Base-by-base conservation (phyloP, 1,140 invertebrate genomes). In the Apis cerana region DNA sequence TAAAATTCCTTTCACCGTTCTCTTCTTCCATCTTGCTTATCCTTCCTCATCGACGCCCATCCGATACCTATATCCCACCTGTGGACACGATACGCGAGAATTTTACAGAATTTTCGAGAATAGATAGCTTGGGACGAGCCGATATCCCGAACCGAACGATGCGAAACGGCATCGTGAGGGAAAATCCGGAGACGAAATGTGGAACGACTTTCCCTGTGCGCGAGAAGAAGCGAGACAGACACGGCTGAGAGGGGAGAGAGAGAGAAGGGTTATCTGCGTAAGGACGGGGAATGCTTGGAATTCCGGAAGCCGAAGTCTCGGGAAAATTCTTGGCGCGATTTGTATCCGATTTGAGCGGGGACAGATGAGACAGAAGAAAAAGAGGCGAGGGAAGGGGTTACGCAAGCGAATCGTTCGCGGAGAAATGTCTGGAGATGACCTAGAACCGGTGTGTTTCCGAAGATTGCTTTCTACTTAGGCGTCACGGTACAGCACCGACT, bases 401-500 rank as follows among this genome's bases (percentile, higher is more conserved):
- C 74, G 74, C 50, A 65, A 71, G 21, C 43, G n/a, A 15, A 19
- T 64, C 21, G 52, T 17, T 50, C 61, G 48, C 1, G 23, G 67
- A 79, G 76, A 79, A 79, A 70, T 70, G 67, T 9, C 8, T 62
- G 23, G 75, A 56, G 52, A 54, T 23, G 27, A 56, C 15, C 52
- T 68, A 19, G 64, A 70, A 69, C 67, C 58, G 61, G 27, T 43
- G 33, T 43, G 5, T 43, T 62, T 68, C 76, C 54, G 17, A 77
- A 69, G 64, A 69, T 69, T 54, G 50, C 78, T 84, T 81, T 81
- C 79, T 74, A 80, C 56, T 83, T 67, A 43, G n/a, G 61, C 58
- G 72, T 83, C 78, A 75, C 75, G 85, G 9, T 59, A 48, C 11
- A 21, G 33, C 54, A 10, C n/a, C 33, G 27, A 19, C 19, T 27